phyloP scores from a whole-genome alignment of 2,888 invertebrate species.

The Amiota minor region DNA sequence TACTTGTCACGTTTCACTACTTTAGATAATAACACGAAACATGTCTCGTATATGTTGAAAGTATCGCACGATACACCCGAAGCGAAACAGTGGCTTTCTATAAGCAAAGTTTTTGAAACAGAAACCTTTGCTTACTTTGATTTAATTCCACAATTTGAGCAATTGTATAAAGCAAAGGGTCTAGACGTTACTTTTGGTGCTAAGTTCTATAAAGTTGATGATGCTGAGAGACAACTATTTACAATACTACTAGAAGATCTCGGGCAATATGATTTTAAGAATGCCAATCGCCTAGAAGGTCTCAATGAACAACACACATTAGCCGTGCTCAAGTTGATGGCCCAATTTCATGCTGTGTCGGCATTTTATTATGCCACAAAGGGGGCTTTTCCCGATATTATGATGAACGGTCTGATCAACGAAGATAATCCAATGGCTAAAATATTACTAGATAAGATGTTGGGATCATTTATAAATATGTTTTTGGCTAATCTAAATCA shows the following conservation, averaged over 20 bases:
- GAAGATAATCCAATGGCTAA: slow-evolving; percentile 26
- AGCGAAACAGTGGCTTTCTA: slow-evolving; percentile 50
- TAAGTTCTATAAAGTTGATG: slow-evolving; percentile 48
- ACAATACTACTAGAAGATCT: slow-evolving; percentile 67
- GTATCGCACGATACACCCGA: slow-evolving; percentile 53
- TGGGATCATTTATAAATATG: slow-evolving; percentile 29
- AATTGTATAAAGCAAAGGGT: slow-evolving; percentile 52
- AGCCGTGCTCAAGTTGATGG: slow-evolving; percentile 56
- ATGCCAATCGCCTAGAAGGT: slow-evolving; percentile 63
- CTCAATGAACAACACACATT: slow-evolving; percentile 64
- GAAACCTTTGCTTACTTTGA: slow-evolving; percentile 56
- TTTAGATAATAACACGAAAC: slow-evolving; percentile 51
- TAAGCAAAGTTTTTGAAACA: slow-evolving; percentile 54
- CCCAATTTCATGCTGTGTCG: slow-evolving; percentile 70
- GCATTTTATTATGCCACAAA: slow-evolving; percentile 52
- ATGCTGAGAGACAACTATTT: slow-evolving; percentile 43
- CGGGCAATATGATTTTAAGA: slow-evolving; percentile 58
- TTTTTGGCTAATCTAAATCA: slow-evolving; percentile 45
- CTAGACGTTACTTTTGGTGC: slow-evolving; percentile 51
- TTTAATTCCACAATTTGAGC: slow-evolving; percentile 57
- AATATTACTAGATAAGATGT: slow-evolving; percentile 18
- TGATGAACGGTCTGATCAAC: slow-evolving; percentile 41
- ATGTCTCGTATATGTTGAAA: slow-evolving; percentile 62
- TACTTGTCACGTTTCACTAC: not conserved
- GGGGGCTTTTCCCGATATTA: slow-evolving; percentile 49